These are phyloP conservation scores for Pseudoatta argentina DNA, from an alignment of 1,140 invertebrate species.

Conservation along the genomic window DNA sequence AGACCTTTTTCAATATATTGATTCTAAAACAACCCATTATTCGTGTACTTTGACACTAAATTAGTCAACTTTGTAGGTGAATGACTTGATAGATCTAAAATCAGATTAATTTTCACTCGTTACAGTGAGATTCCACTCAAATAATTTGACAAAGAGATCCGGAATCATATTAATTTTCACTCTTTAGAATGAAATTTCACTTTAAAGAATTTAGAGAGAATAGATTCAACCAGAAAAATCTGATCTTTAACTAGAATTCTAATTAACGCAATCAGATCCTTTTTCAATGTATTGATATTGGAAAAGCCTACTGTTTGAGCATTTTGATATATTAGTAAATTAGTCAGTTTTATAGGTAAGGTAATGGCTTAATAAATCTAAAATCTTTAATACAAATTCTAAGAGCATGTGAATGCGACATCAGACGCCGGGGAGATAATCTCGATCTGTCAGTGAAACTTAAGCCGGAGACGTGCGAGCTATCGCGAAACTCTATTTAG, in stretches of 20 bases:
- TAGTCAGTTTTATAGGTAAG: not conserved
- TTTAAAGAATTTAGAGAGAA: too few species aligned
- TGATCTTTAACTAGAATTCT: too few species aligned
- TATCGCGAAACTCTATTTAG: conserved; percentile 57
- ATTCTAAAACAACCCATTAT: too few species aligned
- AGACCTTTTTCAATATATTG: too few species aligned
- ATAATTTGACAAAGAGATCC: too few species aligned
- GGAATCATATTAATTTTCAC: too few species aligned
- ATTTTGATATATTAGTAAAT: not conserved
- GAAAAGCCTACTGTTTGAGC: too few species aligned
- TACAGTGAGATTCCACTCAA: too few species aligned
- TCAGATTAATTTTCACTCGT: not conserved
- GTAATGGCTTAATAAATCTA: not conserved
- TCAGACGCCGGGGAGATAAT: conserved; percentile 15
- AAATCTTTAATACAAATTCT: not conserved
- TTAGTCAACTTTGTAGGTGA: not conserved
- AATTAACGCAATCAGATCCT: too few species aligned
- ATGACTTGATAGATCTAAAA: not conserved
- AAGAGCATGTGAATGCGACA: conserved; percentile 31
- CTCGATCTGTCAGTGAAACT: conserved; percentile 27
- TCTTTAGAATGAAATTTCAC: too few species aligned
- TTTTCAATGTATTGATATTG: too few species aligned
- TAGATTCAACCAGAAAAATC: too few species aligned
- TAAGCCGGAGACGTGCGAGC: conserved; percentile 13
- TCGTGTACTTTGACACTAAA: not conserved